phyloP scores from a whole-genome alignment of 37 sponge, comb jelly and placozoan genomes.

The Petrosia ficiformis region DNA sequence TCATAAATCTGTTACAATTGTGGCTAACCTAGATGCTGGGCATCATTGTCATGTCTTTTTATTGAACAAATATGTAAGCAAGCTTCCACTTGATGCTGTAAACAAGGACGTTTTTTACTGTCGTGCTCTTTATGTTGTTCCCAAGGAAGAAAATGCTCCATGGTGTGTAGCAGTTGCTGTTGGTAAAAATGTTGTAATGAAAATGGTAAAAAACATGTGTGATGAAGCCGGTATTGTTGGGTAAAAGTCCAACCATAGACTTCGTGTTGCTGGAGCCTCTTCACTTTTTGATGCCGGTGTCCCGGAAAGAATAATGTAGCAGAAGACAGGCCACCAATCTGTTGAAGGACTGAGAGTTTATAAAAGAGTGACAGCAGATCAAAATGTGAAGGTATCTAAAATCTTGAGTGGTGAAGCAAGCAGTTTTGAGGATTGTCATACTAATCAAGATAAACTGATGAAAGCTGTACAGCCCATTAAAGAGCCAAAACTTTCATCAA shows the following conservation, averaged over 20 bases:
- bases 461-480: too few relatives aligned
- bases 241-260: neutral
- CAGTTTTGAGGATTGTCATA: too few relatives aligned
- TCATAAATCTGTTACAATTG: neutral
- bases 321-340: too few relatives aligned
- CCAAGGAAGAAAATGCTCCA: neutral
- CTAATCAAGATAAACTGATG: too few relatives aligned
- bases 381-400: too few relatives aligned
- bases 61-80: neutral
- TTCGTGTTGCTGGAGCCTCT: neutral
- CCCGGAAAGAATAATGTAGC: neutral
- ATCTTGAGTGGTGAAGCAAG: too few relatives aligned
- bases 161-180: neutral
- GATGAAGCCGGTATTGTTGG: neutral
- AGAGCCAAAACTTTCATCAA: too few relatives aligned
- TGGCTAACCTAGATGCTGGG: neutral
- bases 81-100: neutral
- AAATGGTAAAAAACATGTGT: neutral
- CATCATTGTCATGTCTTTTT: neutral
- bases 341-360: too few relatives aligned
- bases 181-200: neutral
- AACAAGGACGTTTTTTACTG: neutral
- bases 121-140: neutral
- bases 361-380: too few relatives aligned
- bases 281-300: neutral